Evolutionary conservation across 2,888 invertebrate species (phyloP).

Genomic region (Schizaphis graminum): DNA sequence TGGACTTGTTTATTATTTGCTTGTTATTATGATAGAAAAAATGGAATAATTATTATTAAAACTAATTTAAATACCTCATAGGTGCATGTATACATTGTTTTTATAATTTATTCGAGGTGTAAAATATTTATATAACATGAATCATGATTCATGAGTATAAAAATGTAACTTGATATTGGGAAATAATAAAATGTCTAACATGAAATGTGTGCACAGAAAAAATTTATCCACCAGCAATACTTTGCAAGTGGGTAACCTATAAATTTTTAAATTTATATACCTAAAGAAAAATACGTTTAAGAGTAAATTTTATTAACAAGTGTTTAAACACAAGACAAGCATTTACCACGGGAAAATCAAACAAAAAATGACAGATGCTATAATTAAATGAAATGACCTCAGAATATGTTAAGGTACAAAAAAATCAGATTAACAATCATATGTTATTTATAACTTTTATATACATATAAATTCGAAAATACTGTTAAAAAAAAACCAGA

Average conservation of each 20-base stretch:
- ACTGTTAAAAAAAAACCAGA: neutral
- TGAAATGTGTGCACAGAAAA: neutral
- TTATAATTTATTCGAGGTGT: neutral
- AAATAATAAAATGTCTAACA: neutral
- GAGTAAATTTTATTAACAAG: neutral
- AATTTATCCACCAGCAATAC: neutral
- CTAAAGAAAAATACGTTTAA: neutral
- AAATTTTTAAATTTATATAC: neutral
- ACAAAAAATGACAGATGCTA: neutral
- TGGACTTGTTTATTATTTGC: slow-evolving; percentile 18
- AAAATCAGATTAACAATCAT: neutral
- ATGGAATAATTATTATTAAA: neutral
- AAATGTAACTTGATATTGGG: neutral
- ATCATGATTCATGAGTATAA: neutral
- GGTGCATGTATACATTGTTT: neutral
- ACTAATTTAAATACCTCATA: neutral
- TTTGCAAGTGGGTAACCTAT: neutral
- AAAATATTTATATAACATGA: neutral
- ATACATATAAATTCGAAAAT: neutral
- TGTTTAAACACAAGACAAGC: neutral
- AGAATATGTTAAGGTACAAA: neutral
- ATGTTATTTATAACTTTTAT: neutral
- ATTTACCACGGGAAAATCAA: neutral
- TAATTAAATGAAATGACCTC: neutral
- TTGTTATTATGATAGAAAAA: neutral